Conservation (phyloP, 2,888 invertebrate species). For the Nomada ferruginata region DNA sequence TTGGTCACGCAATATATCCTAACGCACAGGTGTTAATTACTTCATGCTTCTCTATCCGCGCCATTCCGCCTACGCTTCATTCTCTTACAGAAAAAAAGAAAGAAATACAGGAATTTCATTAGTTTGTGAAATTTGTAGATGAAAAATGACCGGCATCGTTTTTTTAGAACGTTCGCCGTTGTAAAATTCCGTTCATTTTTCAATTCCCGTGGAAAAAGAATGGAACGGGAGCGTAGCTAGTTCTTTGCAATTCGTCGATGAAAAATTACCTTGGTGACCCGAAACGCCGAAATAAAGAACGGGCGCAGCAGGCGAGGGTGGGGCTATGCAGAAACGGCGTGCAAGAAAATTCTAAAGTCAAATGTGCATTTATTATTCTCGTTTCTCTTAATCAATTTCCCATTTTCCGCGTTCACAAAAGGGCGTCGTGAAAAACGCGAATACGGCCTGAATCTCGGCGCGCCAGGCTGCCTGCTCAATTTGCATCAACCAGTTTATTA, state of each 20-base stretch:
- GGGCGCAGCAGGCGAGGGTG: not conserved
- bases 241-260: constrained; percentile 44
- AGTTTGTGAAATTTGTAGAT: constrained; percentile 35
- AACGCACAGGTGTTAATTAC: not conserved
- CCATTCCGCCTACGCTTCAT: not conserved
- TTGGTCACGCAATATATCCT: not conserved
- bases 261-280: constrained; percentile 40
- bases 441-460: constrained; percentile 1
- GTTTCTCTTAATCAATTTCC: constrained; percentile 41
- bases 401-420: constrained; percentile 18
- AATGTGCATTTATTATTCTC: constrained; percentile 46
- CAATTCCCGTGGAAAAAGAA: constrained; percentile 33
- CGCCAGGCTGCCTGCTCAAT: constrained; percentile 13
- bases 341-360: constrained; percentile 28
- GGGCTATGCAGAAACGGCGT: not conserved
- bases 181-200: constrained; percentile 44
- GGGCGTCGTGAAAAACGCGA: not conserved
- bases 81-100: not conserved
- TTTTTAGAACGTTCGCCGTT: constrained; percentile 10
- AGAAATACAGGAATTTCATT: not conserved
- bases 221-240: constrained; percentile 34
- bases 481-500: constrained; percentile 49
- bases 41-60: not conserved
- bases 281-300: constrained; percentile 10
- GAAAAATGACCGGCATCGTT: constrained; percentile 42